These are phyloP conservation scores for Cyanocitta stelleri DNA, from an alignment of 2,113 vertebrate species.

Conservation along the genomic window DNA sequence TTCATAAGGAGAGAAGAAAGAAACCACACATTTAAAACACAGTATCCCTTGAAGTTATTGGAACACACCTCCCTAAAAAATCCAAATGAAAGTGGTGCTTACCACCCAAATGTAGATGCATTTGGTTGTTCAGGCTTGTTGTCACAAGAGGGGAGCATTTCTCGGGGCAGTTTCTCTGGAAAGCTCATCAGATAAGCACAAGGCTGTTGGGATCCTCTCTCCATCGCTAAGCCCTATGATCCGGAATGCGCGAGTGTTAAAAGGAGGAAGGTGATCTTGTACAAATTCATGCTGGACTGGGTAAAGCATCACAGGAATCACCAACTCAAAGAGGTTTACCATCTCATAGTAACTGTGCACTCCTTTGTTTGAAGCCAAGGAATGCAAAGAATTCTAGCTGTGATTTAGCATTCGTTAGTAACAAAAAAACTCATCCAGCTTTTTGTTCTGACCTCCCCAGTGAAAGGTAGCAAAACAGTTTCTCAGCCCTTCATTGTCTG, in stretches of 20 bases:
- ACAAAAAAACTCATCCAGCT: neutral
- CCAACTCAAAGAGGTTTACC: conserved; percentile 6
- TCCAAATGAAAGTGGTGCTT: conserved; percentile 17
- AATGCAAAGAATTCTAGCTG: neutral
- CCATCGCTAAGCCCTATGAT: conserved; percentile 28
- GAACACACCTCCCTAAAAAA: conserved; percentile 50
- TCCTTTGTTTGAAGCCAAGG: neutral
- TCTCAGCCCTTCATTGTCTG: neutral
- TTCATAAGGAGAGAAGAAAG: conserved; percentile 65
- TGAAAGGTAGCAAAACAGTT: neutral
- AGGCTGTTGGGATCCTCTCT: neutral
- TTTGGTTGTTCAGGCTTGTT: conserved; percentile 8
- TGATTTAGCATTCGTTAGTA: neutral
- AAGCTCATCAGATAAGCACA: neutral
- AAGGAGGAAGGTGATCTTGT: neutral
- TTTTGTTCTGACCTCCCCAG: neutral
- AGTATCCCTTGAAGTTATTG: conserved; percentile 65
- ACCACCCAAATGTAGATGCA: conserved; percentile 25
- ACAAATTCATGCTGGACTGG: neutral
- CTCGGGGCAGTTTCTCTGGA: neutral
- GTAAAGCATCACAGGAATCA: conserved; percentile 13
- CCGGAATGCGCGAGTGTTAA: neutral
- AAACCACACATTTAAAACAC: conserved; percentile 65
- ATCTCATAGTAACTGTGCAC: neutral
- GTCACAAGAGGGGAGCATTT: neutral